Evolutionary conservation across 1,140 invertebrate species (phyloP).

Genomic region (Neodiprion fabricii): DNA sequence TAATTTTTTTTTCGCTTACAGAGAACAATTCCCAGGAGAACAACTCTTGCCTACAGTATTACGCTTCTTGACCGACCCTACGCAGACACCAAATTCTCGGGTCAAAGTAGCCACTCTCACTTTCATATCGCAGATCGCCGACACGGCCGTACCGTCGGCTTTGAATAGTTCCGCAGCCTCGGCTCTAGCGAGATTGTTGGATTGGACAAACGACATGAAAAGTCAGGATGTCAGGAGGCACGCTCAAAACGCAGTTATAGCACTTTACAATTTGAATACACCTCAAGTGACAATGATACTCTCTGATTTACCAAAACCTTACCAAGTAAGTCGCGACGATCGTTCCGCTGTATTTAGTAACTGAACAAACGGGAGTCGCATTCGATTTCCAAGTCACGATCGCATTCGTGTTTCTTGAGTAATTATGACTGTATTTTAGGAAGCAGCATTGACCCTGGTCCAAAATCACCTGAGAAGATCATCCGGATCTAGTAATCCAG

Average conservation of each 20-base stretch:
- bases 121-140: constrained; percentile 76
- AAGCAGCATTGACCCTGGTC: constrained; percentile 83
- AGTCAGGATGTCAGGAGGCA: constrained; percentile 80
- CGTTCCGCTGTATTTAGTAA: not conserved
- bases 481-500: constrained; percentile 63
- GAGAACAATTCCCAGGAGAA: constrained; percentile 71
- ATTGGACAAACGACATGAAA: constrained; percentile 73
- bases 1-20: constrained; percentile 44
- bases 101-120: constrained; percentile 79
- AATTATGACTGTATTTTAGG: constrained; percentile 59
- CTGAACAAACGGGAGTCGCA: not conserved
- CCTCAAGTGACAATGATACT: constrained; percentile 86
- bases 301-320: constrained; percentile 81
- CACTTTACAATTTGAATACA: constrained; percentile 89
- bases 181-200: constrained; percentile 73
- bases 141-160: constrained; percentile 60
- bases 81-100: constrained; percentile 88
- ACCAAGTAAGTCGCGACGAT: constrained; percentile 61
- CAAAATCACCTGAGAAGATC: constrained; percentile 79
- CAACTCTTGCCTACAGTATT: constrained; percentile 70
- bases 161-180: constrained; percentile 62
- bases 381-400: not conserved
- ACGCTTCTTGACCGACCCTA: constrained; percentile 85
- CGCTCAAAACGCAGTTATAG: constrained; percentile 81
- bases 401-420: not conserved